Conservation (phyloP, 2,797 vertebrate genomes). For the Meriones psammophilus region DNA sequence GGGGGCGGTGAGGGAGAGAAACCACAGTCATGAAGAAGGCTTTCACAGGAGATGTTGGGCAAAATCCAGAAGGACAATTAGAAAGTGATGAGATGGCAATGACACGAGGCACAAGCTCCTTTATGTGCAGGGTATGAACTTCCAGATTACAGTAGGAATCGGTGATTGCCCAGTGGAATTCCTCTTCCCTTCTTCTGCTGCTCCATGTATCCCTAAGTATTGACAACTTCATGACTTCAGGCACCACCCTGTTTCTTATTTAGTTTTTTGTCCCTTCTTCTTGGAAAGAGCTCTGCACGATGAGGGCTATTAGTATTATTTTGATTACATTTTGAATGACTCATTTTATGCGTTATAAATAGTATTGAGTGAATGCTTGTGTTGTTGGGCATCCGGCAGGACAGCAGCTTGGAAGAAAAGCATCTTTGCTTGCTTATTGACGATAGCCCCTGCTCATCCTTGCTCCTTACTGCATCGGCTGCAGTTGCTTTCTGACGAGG, state of each 20-base stretch:
- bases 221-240: background rate
- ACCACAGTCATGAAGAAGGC: background rate
- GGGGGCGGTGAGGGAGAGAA: background rate
- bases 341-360: background rate
- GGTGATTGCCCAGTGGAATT: no score
- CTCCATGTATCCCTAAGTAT: background rate
- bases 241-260: background rate
- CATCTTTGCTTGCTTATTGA: background rate
- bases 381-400: background rate
- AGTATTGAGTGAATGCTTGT: background rate
- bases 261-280: background rate
- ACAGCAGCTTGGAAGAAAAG: background rate
- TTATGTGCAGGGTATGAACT: rapidly evolving
- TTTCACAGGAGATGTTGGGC: background rate
- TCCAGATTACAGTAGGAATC: rapidly evolving
- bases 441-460: background rate
- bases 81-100: background rate
- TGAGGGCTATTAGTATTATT: background rate
- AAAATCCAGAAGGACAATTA: background rate
- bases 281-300: background rate
- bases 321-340: background rate
- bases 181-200: no score
- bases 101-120: background rate
- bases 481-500: background rate
- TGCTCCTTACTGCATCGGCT: background rate